Evolutionary conservation across 2,888 invertebrate genomes (phyloP).

Genomic region (Lasioglossum calceatum): DNA sequence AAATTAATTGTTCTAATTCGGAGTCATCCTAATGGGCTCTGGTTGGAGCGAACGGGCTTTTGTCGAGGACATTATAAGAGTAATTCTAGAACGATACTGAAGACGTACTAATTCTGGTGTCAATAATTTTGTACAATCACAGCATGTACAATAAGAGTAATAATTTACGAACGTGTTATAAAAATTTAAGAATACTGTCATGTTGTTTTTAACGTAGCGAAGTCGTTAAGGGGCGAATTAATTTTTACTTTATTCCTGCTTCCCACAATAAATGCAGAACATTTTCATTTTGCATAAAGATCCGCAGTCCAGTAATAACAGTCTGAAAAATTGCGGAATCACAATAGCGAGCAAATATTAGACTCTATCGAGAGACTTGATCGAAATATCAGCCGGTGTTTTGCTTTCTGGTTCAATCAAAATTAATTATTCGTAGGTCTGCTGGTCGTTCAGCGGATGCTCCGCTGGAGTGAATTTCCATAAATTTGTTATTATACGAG

Average conservation of each 20-base stretch:
- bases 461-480: background rate
- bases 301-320: too few relatives aligned
- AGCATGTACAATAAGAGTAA: background rate
- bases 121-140: background rate
- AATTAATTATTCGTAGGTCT: constrained; percentile 34
- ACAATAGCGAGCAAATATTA: constrained; percentile 2
- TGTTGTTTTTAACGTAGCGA: too few relatives aligned
- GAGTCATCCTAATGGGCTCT: background rate
- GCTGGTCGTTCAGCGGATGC: background rate
- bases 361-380: background rate
- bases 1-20: constrained; percentile 44
- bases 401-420: background rate
- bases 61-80: background rate
- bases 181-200: too few relatives aligned
- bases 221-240: too few relatives aligned
- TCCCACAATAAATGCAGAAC: too few relatives aligned
- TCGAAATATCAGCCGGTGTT: background rate
- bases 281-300: too few relatives aligned
- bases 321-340: background rate
- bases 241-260: background rate
- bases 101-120: background rate
- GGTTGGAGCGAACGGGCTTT: background rate
- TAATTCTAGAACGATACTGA: background rate
- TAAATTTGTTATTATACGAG: constrained; percentile 6
- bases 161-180: too few relatives aligned